A percentile compares a stretch with the other conserved stretches of the same genome.
These are phyloP conservation scores for Agrotis segetum DNA, from an alignment of 2,888 invertebrate genomes.

Conservation along the genomic window DNA sequence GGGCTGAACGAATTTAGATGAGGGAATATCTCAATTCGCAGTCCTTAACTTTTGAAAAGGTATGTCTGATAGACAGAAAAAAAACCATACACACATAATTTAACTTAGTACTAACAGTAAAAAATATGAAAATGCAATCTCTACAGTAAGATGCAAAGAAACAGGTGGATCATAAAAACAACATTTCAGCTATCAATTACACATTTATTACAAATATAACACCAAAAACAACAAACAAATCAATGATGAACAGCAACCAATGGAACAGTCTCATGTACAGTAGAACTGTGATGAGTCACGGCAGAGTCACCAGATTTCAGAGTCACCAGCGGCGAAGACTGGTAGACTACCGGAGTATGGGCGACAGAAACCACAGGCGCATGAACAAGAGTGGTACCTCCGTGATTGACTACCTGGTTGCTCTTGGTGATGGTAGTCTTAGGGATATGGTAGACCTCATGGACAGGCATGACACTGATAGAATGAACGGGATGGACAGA, in stretches of 20 bases:
- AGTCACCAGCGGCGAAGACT: slow-evolving; percentile 71
- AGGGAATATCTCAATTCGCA: no score
- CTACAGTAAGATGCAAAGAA: no score
- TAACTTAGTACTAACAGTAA: no score
- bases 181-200: not conserved
- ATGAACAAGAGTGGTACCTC: slow-evolving; percentile 71
- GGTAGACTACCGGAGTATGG: slow-evolving; percentile 73
- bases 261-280: slow-evolving; percentile 83
- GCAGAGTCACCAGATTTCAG: slow-evolving; percentile 82
- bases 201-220: slow-evolving; percentile 63
- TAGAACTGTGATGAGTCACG: slow-evolving; percentile 88
- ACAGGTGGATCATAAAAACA: no score
- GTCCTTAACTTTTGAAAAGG: no score
- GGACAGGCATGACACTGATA: slow-evolving; percentile 66
- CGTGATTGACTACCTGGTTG: slow-evolving; percentile 82
- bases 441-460: slow-evolving; percentile 66
- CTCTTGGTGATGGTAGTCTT: slow-evolving; percentile 79
- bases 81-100: no score
- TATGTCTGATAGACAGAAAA: no score
- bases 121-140: no score
- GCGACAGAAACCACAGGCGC: slow-evolving; percentile 61
- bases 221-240: slow-evolving; percentile 44
- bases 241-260: slow-evolving; percentile 76
- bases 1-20: no score
- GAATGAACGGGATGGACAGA: slow-evolving; percentile 71